These are phyloP conservation scores for Aphidius colemani DNA, from an alignment of 2,888 invertebrate species.

Conservation along the genomic window DNA sequence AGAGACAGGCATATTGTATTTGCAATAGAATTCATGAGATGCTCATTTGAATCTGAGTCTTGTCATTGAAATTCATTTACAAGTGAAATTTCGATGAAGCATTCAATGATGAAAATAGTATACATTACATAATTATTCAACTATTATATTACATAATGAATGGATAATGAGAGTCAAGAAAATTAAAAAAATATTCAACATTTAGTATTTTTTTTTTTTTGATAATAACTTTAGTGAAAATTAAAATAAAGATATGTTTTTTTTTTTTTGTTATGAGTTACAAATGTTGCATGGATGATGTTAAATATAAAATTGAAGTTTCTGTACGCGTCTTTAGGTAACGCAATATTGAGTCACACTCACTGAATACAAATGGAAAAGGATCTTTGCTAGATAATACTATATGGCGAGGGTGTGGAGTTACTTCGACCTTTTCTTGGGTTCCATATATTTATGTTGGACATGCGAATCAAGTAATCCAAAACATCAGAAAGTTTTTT, in stretches of 20 bases:
- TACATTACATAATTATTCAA: background rate
- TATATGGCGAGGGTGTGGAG: slow-evolving; percentile 24
- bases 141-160: background rate
- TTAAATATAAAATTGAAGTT: slow-evolving; percentile 42
- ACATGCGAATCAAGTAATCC: too few relatives aligned
- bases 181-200: too few relatives aligned
- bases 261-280: background rate
- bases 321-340: slow-evolving; percentile 54
- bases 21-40: slow-evolving; percentile 5
- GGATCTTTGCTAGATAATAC: too few relatives aligned
- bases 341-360: slow-evolving; percentile 58
- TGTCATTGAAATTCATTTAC: slow-evolving; percentile 10
- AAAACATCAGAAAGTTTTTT: too few relatives aligned
- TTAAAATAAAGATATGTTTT: too few relatives aligned
- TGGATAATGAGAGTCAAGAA: too few relatives aligned
- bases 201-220: too few relatives aligned
- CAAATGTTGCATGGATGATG: slow-evolving; percentile 14
- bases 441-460: too few relatives aligned
- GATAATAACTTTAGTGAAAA: too few relatives aligned
- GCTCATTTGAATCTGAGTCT: background rate
- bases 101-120: too few relatives aligned
- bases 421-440: slow-evolving; percentile 18
- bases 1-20: slow-evolving; percentile 6
- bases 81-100: too few relatives aligned
- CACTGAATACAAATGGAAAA: slow-evolving; percentile 50